Evolutionary conservation across 2,888 invertebrate genomes (phyloP).

Genomic region (Axea sp.): DNA sequence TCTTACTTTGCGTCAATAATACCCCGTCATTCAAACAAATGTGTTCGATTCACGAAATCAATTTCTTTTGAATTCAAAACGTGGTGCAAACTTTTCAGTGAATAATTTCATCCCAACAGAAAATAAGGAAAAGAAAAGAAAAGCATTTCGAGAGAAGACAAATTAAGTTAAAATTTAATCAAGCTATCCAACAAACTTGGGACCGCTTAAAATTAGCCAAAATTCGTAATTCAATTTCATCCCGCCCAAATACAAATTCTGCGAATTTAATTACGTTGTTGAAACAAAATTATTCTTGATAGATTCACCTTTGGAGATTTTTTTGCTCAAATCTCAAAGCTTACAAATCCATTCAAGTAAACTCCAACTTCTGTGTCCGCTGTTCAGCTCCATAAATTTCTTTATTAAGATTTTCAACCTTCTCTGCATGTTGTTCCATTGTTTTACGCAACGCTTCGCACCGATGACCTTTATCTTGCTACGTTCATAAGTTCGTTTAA

Average conservation of each 20-base stretch:
- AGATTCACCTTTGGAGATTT: conserved; percentile 20
- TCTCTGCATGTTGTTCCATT: neutral
- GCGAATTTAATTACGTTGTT: conserved; percentile 27
- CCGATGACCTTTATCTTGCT: conserved; percentile 12
- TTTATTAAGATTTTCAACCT: conserved; percentile 25
- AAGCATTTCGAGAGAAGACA: neutral
- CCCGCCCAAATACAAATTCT: conserved; percentile 20
- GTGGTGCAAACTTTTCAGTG: neutral
- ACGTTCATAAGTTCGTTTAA: too few species aligned
- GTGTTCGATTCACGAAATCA: neutral
- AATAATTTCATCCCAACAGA: too few species aligned
- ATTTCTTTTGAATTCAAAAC: neutral
- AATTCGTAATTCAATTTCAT: conserved; percentile 34
- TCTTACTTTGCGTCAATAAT: conserved; percentile 3
- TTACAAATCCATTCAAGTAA: neutral
- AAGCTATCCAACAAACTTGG: conserved; percentile 1
- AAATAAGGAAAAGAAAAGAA: neutral
- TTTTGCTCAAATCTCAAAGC: conserved; percentile 9
- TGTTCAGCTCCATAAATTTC: conserved; percentile 31
- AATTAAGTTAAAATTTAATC: conserved; percentile 33
- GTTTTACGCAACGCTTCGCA: conserved; percentile 14
- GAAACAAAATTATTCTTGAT: conserved; percentile 36
- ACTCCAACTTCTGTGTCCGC: neutral
- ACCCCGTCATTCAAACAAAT: neutral
- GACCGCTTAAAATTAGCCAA: conserved; percentile 23